Evolutionary conservation across 2,888 invertebrate species (phyloP), one percentile per base, ranked within the genome.

Genomic region (Caenorhabditis sp.): DNA sequence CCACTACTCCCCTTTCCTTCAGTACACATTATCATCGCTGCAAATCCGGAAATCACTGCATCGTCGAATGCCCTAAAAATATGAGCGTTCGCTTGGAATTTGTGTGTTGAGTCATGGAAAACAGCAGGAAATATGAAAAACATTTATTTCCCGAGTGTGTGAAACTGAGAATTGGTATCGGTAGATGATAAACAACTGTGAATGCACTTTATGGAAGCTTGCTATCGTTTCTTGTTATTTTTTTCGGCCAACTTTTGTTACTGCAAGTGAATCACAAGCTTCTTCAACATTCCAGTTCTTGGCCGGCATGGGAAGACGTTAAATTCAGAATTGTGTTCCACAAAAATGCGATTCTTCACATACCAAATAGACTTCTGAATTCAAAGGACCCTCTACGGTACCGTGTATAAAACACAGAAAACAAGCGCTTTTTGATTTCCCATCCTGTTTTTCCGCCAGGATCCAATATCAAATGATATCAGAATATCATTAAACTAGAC

Each of bases 281-380:
- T 53, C n/a, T 9, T n/a, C 13, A 20, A 26, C 22, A 67, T 61
- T 74, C 53, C 32, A 76, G 76, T 76, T 76, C 18, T 60, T 58
- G 26, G 47, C 24, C 74, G 40, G 40, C 13, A 2, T 8, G 18
- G 28, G 50, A 58, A 65, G 56, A 64, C 62, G 47, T 47, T 72
- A 53, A 65, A 72, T 61, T 76, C 32, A 44, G 40, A 62, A 64
- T 44, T 76, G 67, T 76, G 76, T 76, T 76, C 67, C 76, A 76
- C 67, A 76, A 76, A 55, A 76, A 76, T 76, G 76, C 76, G 58
- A 76, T 76, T 28, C 61, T 67, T 76, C 60, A 61, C n/a, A 76
- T 76, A 53, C 76, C 26, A 40, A 11, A 64, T 1, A 70, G n/a
- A n/a, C n/a, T n/a, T n/a, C 40, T 35, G 37, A 62, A 62, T 62